phyloP scores from a whole-genome alignment of 37 sponge, comb jelly and placozoan genomes.

The Beroe ovata region DNA sequence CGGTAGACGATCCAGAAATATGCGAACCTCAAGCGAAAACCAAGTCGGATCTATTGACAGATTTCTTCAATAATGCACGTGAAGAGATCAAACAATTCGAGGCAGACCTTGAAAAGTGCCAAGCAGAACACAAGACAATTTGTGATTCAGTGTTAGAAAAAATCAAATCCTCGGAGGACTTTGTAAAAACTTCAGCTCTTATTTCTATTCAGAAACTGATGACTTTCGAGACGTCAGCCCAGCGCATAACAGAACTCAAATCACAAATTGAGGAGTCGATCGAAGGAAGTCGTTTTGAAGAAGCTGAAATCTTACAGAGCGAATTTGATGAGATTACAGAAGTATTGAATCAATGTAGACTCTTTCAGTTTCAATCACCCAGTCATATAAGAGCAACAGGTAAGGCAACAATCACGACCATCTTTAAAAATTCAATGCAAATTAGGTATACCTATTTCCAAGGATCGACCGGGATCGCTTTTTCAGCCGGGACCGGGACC shows the following conservation, averaged over 20 bases:
- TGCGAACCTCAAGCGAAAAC: not conserved
- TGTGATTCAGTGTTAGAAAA: not conserved
- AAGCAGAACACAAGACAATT: not conserved
- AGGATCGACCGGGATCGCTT: too few relatives aligned
- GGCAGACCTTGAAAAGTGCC: not conserved
- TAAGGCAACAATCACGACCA: too few relatives aligned
- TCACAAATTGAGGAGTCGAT: not conserved
- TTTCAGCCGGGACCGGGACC: too few relatives aligned
- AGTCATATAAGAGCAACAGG: not conserved
- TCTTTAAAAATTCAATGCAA: too few relatives aligned
- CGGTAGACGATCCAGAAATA: too few relatives aligned
- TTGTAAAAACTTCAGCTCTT: not conserved
- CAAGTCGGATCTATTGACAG: not conserved
- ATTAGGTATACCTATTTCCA: too few relatives aligned
- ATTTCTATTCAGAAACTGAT: slow-evolving; percentile 22
- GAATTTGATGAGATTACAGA: not conserved
- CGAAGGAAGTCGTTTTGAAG: not conserved
- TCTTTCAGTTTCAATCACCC: slow-evolving; percentile 25
- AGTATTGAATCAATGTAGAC: not conserved
- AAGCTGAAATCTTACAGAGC: slow-evolving; percentile 18
- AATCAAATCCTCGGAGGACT: not conserved
- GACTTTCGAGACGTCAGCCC: not conserved
- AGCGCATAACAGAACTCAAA: not conserved
- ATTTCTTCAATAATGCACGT: not conserved
- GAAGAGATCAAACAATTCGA: slow-evolving; percentile 4